phyloP scores from a whole-genome alignment of 2,888 invertebrate genomes.

The Neoitamus cyanurus region DNA sequence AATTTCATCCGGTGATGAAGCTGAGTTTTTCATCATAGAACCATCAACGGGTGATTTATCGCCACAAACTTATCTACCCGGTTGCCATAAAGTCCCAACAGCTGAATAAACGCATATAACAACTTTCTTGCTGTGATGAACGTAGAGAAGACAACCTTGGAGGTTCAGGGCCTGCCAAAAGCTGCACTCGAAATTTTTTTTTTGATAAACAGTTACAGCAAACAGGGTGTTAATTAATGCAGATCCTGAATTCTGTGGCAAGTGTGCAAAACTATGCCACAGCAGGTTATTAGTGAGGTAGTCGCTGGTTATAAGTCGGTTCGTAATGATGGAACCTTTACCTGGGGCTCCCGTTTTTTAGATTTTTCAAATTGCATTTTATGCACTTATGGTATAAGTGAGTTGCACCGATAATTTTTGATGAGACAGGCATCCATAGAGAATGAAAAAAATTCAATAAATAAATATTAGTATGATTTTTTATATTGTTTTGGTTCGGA shows the following conservation, averaged over 20 bases:
- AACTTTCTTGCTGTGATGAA: background rate
- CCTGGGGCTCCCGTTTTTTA: background rate
- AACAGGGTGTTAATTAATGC: background rate
- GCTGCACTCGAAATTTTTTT: background rate
- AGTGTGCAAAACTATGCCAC: background rate
- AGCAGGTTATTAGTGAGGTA: background rate
- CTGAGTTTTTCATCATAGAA: background rate
- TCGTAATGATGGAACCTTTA: background rate
- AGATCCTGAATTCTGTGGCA: background rate
- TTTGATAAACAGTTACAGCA: background rate
- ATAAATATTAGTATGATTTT: too few relatives aligned
- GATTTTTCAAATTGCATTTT: background rate
- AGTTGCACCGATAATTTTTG: too few relatives aligned
- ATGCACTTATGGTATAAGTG: too few relatives aligned
- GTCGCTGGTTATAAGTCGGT: background rate
- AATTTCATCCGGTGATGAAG: background rate
- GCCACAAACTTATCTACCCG: background rate
- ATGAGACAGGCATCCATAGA: too few relatives aligned
- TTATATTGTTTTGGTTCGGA: too few relatives aligned
- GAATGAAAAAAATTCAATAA: too few relatives aligned
- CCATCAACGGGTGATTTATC: background rate
- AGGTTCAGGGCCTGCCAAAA: background rate
- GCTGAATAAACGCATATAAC: background rate
- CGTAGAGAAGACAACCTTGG: background rate
- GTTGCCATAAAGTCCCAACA: background rate